Base-by-base conservation (phyloP, 2,113 vertebrate genomes). In the Turdus rufiventris region DNA sequence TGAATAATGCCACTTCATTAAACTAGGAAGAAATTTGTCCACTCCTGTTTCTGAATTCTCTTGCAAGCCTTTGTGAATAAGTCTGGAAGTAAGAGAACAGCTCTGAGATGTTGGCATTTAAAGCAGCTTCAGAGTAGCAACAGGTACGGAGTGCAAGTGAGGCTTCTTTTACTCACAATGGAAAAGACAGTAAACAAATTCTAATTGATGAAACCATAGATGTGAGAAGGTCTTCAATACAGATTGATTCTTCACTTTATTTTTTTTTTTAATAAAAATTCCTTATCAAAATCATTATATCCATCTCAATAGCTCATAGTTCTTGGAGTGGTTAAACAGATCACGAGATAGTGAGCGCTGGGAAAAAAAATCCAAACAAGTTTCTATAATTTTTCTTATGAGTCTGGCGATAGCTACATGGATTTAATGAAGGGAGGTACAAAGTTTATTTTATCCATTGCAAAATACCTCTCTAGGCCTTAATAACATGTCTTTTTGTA, bases 81-180 rank as follows among this genome's bases (percentile, higher is more conserved):
- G 26, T 5, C 9, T 43, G 24, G 20, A 29, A 91, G 18, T 20
- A 79, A 83, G 18, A 50, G 33, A 85, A 47, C 19, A 60, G 5
- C 16, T 77, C 29, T 67, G 56, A 84, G 28, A 54, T 33, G 21
- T 1, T 47, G 24, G 3, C 5, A 31, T 77, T 92, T 77, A 62
- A 45, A 63, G 18, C 23, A 53, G 38, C 15, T 68, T 80, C 29
- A 48, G 14, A 36, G 11, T 25, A 43, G 40, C 26, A 34, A 18
- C 93, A 40, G 31, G 8, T 0, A 0, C 56, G 0, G 2, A 50
- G 18, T 28, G 13, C 13, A 67, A 71, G 17, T 25, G 38, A 89
- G 7, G 5, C 0, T 91, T 14, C 14, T 12, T n/a, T 72, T 34
- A 47, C 15, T 0, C 0, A 33, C 15, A 76, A 1, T 8, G 10